Conservation (phyloP, 2,113 vertebrate species). For the Pelodiscus sinensis region DNA sequence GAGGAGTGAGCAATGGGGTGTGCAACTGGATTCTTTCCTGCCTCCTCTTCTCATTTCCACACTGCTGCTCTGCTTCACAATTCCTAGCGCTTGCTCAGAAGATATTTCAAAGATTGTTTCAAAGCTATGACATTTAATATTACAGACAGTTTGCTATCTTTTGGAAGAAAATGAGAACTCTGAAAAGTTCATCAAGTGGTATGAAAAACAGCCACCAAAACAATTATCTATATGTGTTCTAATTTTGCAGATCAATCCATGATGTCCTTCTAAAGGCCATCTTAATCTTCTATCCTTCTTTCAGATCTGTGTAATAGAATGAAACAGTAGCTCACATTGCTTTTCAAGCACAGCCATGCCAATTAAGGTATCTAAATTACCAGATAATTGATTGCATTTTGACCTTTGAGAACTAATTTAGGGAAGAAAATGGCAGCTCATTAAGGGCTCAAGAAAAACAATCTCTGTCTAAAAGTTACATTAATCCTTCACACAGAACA, state of each 20-base stretch:
- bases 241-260: not conserved
- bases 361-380: conserved; percentile 72
- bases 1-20: too few relatives aligned
- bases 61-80: not conserved
- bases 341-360: conserved; percentile 61
- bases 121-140: not conserved
- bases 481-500: conserved; percentile 25
- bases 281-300: not conserved
- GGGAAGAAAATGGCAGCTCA: conserved; percentile 68
- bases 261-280: conserved; percentile 7
- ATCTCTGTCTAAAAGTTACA: conserved; percentile 30
- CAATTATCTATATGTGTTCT: conserved; percentile 1
- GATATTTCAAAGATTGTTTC: not conserved
- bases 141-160: not conserved
- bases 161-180: not conserved
- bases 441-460: conserved; percentile 68
- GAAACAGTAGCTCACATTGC: conserved; percentile 37
- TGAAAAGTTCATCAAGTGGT: not conserved
- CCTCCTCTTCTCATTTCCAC: not conserved
- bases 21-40: not conserved
- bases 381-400: conserved; percentile 74
- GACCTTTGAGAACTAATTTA: conserved; percentile 78
- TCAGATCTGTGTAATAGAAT: conserved; percentile 36
- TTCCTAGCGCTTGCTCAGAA: not conserved
- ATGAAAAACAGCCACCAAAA: not conserved